Evolutionary conservation across 2,888 invertebrate genomes (phyloP), one percentile per base, ranked within the genome.

Genomic region (Ptilodon capucinus): DNA sequence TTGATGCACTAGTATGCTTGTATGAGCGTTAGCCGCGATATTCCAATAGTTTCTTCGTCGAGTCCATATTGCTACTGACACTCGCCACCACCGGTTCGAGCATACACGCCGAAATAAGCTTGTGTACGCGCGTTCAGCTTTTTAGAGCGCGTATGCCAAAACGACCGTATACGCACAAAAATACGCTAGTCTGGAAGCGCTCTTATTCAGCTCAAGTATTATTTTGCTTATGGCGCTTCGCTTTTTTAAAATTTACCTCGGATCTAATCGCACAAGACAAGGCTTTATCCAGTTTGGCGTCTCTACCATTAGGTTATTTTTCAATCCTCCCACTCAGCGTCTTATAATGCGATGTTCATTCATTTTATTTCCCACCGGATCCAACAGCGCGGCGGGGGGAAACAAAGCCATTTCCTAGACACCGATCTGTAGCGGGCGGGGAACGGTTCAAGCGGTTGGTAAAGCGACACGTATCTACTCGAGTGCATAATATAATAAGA

Each of bases 391-490:
- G 68, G 67, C 62, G 60, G 59, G 69, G 81, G 86, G 84, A 86
- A 86, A 86, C 87, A 87, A 86, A 86, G 83, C 81, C 79, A 85
- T 87, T 86, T 88, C 87, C 87, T 77, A 64, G 71, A 71, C 72
- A 73, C 62, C 71, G 68, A 72, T 72, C 71, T 62, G 68, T 54
- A 64, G 63, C 54, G 58, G 40, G 18, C 11, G n/a, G 4, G 7
- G 5, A 18, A 14, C 18, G 17, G 3, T 9, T 16, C 6, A 35
- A 11, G 36, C 19, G 36, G 36, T n/a, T 28, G 21, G 21, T n/a
- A 4, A 28, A 28, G 28, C 11, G n/a, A 28, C n/a, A n/a, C 28
- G 28, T 4, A 23, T 9, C 7, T 23, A 7, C 23, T 23, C 7
- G 6, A 6, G 8, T 2, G 5, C n/a, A 2, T 28, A 28, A 28